Evolutionary conservation across 2,888 invertebrate genomes (phyloP).

Genomic region (Eupithecia inturbata): DNA sequence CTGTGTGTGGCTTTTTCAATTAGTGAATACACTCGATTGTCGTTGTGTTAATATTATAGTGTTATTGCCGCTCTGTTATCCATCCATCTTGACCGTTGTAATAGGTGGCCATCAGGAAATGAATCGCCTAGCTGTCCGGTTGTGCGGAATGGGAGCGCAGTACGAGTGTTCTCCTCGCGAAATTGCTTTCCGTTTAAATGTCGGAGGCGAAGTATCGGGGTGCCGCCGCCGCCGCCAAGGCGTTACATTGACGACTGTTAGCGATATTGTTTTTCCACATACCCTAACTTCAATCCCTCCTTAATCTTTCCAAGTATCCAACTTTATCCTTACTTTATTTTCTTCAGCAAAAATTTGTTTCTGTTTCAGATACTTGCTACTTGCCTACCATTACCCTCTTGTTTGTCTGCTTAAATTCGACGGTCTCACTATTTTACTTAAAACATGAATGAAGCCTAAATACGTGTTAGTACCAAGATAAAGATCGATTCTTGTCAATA

Average conservation of each 20-base stretch:
- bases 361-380: neutral
- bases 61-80: slow-evolving; percentile 82
- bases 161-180: slow-evolving; percentile 69
- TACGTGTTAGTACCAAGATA: neutral
- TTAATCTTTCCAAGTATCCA: neutral
- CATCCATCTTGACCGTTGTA: slow-evolving; percentile 81
- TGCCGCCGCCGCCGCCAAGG: slow-evolving; percentile 47
- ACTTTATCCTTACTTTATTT: neutral
- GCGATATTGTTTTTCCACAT: slow-evolving; percentile 43
- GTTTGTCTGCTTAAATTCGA: neutral
- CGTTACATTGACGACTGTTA: slow-evolving; percentile 60
- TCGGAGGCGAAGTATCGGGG: slow-evolving; percentile 65
- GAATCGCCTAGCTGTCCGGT: slow-evolving; percentile 71
- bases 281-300: slow-evolving; percentile 36
- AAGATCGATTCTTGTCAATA: neutral
- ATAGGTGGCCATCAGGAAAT: slow-evolving; percentile 82
- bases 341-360: neutral
- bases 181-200: slow-evolving; percentile 75
- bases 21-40: slow-evolving; percentile 82
- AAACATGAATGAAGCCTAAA: neutral
- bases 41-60: slow-evolving; percentile 69
- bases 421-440: neutral
- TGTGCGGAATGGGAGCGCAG: slow-evolving; percentile 64
- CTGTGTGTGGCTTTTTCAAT: slow-evolving; percentile 78
- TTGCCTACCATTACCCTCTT: neutral